Evolutionary conservation across 2,888 invertebrate species (phyloP), one percentile per base, ranked within the genome.

Genomic region (Tenthredo scrophulariae): DNA sequence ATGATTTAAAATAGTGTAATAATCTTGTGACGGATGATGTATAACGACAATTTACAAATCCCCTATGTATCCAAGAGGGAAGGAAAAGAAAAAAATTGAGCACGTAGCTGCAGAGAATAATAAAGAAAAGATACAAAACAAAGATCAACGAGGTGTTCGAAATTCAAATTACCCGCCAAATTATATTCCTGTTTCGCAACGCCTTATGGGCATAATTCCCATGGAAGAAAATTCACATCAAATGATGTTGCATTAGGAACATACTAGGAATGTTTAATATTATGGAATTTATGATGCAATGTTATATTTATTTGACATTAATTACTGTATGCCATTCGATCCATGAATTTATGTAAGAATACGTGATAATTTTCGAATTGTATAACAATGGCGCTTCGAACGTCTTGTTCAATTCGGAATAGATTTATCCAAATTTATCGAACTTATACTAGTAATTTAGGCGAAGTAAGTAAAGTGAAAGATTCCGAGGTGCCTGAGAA

Each of bases 401-500:
- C 62, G 37, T 80, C 62, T 37, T 15, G 9, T 22, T 62, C 62
- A 80, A 18, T 62, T 58, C 62, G 80, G 58, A 80, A 62, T 58
- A 62, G 80, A 58, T 62, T 80, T 40, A 40, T 29, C 15, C 58
- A 37, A 40, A 50, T 80, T 40, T 62, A 29, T 80, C 62, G 26
- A 62, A 80, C 37, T 62, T 80, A 80, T 62, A 40, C 58, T 1
- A 80, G 7, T 40, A 80, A 80, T 40, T 18, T 50, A 10, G 13
- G 40, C 6, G 80, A 80, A 10, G 65, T 65, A 3, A 83, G 62
- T 9, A 89, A 86, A 83, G 84, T 89, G 29, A 87, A 87, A 50
- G 90, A 86, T 85, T 87, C 88, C 65, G 87, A 91, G 84, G 89
- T 88, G 22, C 88, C 91, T 0, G 89, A 89, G 62, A 88, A 86